These are phyloP conservation scores for Trinectes maculatus DNA, from an alignment of 2,113 vertebrate species.

Conservation along the genomic window DNA sequence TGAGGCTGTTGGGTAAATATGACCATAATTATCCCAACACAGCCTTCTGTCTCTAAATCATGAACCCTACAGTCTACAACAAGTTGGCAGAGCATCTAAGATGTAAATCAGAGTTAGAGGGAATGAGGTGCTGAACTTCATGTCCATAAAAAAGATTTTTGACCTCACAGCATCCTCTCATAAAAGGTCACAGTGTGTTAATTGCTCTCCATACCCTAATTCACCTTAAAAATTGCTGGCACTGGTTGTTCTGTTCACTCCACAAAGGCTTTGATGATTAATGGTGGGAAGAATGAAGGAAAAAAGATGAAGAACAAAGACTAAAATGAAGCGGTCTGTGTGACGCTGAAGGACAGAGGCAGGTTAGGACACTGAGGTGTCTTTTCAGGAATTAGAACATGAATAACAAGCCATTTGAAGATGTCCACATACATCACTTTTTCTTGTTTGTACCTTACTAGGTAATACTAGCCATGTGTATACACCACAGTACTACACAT, in stretches of 20 bases:
- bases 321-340: slow-evolving; percentile 40
- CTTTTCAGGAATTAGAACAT: slow-evolving; percentile 49
- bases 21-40: slow-evolving; percentile 3
- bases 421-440: slow-evolving; percentile 49
- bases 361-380: slow-evolving; percentile 14
- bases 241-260: slow-evolving; percentile 38
- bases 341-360: slow-evolving; percentile 24
- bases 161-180: slow-evolving; percentile 33
- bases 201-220: slow-evolving; percentile 46
- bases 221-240: slow-evolving; percentile 26
- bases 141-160: slow-evolving; percentile 31
- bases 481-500: slow-evolving; percentile 42
- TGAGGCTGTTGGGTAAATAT: slow-evolving; percentile 17
- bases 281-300: background rate
- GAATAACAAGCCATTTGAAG: slow-evolving; percentile 58
- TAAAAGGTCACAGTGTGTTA: slow-evolving; percentile 53
- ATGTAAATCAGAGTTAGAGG: slow-evolving; percentile 34
- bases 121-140: slow-evolving; percentile 38
- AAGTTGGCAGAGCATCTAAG: slow-evolving; percentile 7
- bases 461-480: slow-evolving; percentile 47
- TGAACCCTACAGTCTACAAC: background rate
- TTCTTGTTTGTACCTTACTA: slow-evolving; percentile 44
- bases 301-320: slow-evolving; percentile 18
- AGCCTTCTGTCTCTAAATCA: slow-evolving; percentile 9
- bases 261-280: slow-evolving; percentile 30